A percentile compares a stretch with the other conserved stretches of the same genome.
Conservation (phyloP, 2,113 vertebrate genomes). For the Otus sunia region DNA sequence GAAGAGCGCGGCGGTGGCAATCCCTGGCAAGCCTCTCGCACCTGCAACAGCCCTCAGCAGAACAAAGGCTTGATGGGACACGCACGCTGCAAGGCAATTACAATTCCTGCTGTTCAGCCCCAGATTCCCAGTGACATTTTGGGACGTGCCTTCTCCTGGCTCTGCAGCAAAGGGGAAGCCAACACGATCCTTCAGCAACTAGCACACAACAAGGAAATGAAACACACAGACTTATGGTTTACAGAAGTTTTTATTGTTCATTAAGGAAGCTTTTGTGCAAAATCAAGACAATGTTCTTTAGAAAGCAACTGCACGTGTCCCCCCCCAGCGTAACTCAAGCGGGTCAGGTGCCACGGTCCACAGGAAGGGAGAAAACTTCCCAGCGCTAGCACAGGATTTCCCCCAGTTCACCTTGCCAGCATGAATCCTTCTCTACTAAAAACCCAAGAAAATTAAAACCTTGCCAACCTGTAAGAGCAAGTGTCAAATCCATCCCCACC, state of each 20-base stretch:
- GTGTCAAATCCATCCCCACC: neutral
- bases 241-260: constrained; percentile 64
- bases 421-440: neutral
- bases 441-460: neutral
- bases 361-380: neutral
- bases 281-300: constrained; percentile 45
- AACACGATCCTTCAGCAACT: accelerated
- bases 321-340: neutral
- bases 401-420: neutral
- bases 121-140: neutral
- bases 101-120: neutral
- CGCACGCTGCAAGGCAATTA: accelerated
- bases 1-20: neutral
- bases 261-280: constrained; percentile 66
- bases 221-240: accelerated
- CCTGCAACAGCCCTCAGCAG: neutral
- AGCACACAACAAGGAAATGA: neutral
- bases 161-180: neutral
- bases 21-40: neutral
- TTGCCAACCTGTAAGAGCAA: neutral
- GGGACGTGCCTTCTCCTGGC: neutral
- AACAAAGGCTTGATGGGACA: constrained; percentile 4
- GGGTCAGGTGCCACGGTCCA: neutral
- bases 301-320: constrained; percentile 50
- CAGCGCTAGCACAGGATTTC: neutral